Conservation (phyloP, 2,888 invertebrate species). For the Noctua comes region DNA sequence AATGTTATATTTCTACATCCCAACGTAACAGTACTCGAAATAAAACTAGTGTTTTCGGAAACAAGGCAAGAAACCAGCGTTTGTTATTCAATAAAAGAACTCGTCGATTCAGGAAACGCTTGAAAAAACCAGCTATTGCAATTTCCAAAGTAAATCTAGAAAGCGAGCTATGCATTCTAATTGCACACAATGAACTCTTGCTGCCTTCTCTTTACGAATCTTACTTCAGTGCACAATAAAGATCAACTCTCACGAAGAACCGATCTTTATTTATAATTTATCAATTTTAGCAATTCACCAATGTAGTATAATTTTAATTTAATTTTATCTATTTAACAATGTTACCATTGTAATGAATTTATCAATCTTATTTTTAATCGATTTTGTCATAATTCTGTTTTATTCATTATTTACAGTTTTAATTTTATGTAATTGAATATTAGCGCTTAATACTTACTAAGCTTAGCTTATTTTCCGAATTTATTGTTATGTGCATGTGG, state of each 20-base stretch:
- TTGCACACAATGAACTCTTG: conserved; percentile 70
- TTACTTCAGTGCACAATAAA: conserved; percentile 33
- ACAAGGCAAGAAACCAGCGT: conserved; percentile 19
- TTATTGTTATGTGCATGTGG: too few species aligned
- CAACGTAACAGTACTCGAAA: neutral
- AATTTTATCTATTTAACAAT: too few species aligned
- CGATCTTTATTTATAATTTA: too few species aligned
- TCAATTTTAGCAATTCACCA: too few species aligned
- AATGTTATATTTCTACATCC: neutral
- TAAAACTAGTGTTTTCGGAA: neutral
- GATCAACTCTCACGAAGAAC: neutral
- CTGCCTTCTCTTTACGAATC: conserved; percentile 50
- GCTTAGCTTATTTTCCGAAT: too few species aligned
- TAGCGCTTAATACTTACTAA: too few species aligned
- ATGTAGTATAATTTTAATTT: too few species aligned
- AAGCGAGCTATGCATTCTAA: conserved; percentile 76
- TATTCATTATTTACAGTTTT: too few species aligned
- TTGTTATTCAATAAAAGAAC: conserved; percentile 54
- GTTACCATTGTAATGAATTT: too few species aligned
- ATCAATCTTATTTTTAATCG: too few species aligned
- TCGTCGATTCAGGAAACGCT: conserved; percentile 44
- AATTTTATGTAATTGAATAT: too few species aligned
- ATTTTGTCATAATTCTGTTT: too few species aligned
- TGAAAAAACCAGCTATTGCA: conserved; percentile 69
- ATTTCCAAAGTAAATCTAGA: conserved; percentile 73